These are phyloP conservation scores for Anthoscopus minutus DNA, from an alignment of 2,113 vertebrate genomes.

Conservation along the genomic window DNA sequence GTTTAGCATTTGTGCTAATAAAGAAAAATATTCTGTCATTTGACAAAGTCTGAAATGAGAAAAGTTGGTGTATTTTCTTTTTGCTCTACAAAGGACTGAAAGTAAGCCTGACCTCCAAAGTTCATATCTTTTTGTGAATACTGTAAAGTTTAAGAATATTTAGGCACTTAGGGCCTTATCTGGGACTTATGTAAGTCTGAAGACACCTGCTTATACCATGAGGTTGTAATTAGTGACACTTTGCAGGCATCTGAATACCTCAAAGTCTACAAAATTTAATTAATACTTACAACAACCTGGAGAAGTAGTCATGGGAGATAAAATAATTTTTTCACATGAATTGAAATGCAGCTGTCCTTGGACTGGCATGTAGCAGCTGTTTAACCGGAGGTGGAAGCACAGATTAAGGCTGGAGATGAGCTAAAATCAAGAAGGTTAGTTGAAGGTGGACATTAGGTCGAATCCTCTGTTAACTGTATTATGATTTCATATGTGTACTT, in stretches of 20 bases:
- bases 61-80: neutral
- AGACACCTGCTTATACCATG: neutral
- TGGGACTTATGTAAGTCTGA: neutral
- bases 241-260: neutral
- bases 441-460: neutral
- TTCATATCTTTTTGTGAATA: neutral
- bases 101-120: neutral
- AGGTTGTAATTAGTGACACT: neutral
- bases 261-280: constrained; percentile 16
- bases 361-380: neutral
- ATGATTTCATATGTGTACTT: neutral
- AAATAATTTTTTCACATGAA: constrained; percentile 22
- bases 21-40: constrained; percentile 53
- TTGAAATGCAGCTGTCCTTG: constrained; percentile 13
- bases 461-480: neutral
- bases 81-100: neutral
- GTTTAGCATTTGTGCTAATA: constrained; percentile 52
- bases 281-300: neutral
- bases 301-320: constrained; percentile 1
- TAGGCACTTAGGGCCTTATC: neutral
- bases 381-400: constrained; percentile 5
- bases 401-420: neutral
- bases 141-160: neutral
- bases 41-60: neutral
- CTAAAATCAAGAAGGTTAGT: neutral